Evolutionary conservation across 2,113 vertebrate species (phyloP), one percentile per base, ranked within the genome.

Genomic region (Protobothrops flavoviridis): DNA sequence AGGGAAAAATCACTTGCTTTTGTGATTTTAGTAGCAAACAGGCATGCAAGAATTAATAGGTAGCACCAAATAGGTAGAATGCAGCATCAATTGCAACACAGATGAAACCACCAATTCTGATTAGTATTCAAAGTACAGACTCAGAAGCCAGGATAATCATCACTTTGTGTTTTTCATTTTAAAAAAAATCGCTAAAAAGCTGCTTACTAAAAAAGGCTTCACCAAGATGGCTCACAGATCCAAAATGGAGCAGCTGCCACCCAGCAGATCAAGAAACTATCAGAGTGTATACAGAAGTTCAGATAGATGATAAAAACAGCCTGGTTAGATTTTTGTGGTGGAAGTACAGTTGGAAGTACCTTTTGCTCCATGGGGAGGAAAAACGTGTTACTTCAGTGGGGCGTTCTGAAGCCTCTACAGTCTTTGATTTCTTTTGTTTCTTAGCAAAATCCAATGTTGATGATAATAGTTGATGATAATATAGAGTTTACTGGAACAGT

Each of bases 201-300:
- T 15, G 13, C 53, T 92, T 86, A 50, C 15, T 64, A 12, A 26
- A 33, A 94, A 92, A 94, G 90, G n/a, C 55, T 91, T 48, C 6
- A 26, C 17, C 39, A 23, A 89, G 61, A 39, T 64, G 29, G 24
- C 55, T 53, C 45, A 50, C 29, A 90, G 20, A 0, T 11, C 55
- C 17, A 21, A 89, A 86, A n/a, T 55, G 55, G 45, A 74, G 48
- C 10, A 52, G 45, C 55, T 29, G n/a, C 24, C 87, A 81, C 88
- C 23, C 52, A 21, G 45, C 87, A 89, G 87, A 89, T 94, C 87
- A 91, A 89, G 87, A 56, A 21, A 53, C n/a, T 53, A 45, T 89
- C 86, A 61, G 61, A 89, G n/a, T 23, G n/a, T 43, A 89, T 23
- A 48, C 53, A 91, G 86, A 39, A 89, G 91, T 45, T 33, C 17